Conservation (phyloP, 2,888 invertebrate species). For the Diplazon laetatorius region DNA sequence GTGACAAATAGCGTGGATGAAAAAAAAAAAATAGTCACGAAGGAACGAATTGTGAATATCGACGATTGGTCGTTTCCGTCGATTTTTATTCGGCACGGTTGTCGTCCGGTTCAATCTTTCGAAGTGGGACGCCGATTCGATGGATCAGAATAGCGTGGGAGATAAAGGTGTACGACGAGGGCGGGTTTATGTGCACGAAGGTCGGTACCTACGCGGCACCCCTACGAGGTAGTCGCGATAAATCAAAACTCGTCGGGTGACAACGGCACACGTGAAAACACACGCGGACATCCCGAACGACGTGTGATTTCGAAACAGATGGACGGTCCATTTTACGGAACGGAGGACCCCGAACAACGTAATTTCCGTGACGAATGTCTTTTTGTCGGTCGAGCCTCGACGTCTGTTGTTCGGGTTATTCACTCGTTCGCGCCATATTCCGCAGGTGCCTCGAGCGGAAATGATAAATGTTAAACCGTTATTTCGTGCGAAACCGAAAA, state of each 20-base stretch:
- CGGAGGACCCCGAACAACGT: constrained; percentile 12
- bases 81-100: constrained; percentile 21
- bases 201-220: too few relatives aligned
- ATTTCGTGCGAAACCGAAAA: too few relatives aligned
- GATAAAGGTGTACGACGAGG: background rate
- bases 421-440: background rate
- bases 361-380: constrained; percentile 35
- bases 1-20: too few relatives aligned
- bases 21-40: too few relatives aligned
- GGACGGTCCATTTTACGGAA: constrained; percentile 14
- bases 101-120: constrained; percentile 20
- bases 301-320: constrained; percentile 46
- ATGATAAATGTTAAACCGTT: background rate
- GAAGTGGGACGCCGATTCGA: background rate
- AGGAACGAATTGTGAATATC: background rate
- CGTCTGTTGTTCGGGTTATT: background rate
- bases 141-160: background rate
- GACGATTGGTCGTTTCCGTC: constrained; percentile 5
- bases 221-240: constrained; percentile 23
- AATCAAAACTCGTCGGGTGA: constrained; percentile 51
- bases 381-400: constrained; percentile 5
- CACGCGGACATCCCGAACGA: constrained; percentile 25
- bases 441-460: background rate
- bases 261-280: constrained; percentile 46
- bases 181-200: background rate